Evolutionary conservation across 2,888 invertebrate species (phyloP).

Genomic region (Drosophila birchii): DNA sequence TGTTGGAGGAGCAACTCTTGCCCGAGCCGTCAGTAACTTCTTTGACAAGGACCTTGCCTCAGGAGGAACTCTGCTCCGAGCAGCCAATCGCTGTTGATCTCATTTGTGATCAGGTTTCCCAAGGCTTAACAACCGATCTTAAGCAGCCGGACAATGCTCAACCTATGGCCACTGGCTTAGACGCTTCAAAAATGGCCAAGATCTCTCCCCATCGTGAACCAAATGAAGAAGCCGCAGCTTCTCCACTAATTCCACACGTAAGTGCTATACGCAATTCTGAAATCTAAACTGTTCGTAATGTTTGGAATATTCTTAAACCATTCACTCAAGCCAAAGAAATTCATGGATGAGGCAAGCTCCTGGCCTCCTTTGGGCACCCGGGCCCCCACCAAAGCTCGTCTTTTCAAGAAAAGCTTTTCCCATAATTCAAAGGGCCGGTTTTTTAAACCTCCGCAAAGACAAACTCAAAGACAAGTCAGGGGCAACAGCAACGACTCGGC

Average conservation of each 20-base stretch:
- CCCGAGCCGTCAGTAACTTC: background rate
- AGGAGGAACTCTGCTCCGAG: background rate
- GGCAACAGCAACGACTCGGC: background rate
- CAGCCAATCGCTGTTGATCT: background rate
- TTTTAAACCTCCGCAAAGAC: background rate
- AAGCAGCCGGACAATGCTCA: background rate
- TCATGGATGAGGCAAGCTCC: background rate
- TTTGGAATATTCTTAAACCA: background rate
- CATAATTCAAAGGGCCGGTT: background rate
- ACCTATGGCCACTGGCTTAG: too few species aligned
- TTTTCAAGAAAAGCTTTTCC: background rate
- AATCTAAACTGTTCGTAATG: too few species aligned
- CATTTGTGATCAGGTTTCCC: background rate
- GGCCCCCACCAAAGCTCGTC: background rate
- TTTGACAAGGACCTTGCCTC: background rate
- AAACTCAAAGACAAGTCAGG: background rate
- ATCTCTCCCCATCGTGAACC: background rate
- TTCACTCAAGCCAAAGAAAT: too few species aligned
- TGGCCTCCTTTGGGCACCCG: constrained; percentile 5
- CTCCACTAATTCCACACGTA: background rate
- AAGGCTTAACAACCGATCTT: too few species aligned
- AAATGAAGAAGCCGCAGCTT: fast-evolving
- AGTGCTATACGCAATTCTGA: background rate
- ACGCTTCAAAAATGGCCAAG: too few species aligned
- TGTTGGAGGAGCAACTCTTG: background rate